Conservation (phyloP, 2,113 vertebrate species). For the Pyrgilauda ruficollis region DNA sequence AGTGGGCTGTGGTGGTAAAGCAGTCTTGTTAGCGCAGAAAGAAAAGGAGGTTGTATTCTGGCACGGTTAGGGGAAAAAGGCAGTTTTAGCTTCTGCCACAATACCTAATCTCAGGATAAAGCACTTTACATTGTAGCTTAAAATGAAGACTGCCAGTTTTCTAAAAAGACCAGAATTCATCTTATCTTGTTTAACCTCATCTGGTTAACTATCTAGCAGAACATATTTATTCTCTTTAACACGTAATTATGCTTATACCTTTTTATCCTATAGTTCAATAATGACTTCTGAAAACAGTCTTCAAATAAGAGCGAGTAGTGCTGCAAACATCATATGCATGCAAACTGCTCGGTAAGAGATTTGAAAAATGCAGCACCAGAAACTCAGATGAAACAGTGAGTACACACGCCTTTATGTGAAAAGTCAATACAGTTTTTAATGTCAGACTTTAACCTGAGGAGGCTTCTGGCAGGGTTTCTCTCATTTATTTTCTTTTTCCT, state of each 20-base stretch:
- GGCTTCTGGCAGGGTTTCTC: neutral
- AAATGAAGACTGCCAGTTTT: slow-evolving; percentile 81
- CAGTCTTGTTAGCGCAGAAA: slow-evolving; percentile 87
- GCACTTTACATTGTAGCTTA: slow-evolving; percentile 82
- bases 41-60: slow-evolving; percentile 87
- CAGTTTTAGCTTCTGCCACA: slow-evolving; percentile 90
- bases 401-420: neutral
- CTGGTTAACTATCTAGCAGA: slow-evolving; percentile 75
- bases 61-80: slow-evolving; percentile 81
- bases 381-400: slow-evolving; percentile 3
- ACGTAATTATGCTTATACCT: slow-evolving; percentile 52
- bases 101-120: slow-evolving; percentile 90
- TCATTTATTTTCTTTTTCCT: neutral
- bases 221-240: slow-evolving; percentile 62
- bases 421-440: slow-evolving; percentile 28
- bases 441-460: neutral
- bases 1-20: slow-evolving; percentile 88
- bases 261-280: slow-evolving; percentile 53
- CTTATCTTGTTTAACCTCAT: slow-evolving; percentile 82
- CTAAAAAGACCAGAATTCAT: slow-evolving; percentile 79
- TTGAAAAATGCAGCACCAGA: slow-evolving; percentile 17
- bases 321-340: slow-evolving; percentile 7
- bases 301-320: neutral
- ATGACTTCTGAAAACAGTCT: slow-evolving; percentile 43
- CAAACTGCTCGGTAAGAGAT: neutral